A percentile compares a stretch with the other conserved stretches of the same genome.
These are phyloP conservation scores for Marmota flaviventris DNA, from an alignment of 2,113 vertebrate genomes.

Conservation along the genomic window DNA sequence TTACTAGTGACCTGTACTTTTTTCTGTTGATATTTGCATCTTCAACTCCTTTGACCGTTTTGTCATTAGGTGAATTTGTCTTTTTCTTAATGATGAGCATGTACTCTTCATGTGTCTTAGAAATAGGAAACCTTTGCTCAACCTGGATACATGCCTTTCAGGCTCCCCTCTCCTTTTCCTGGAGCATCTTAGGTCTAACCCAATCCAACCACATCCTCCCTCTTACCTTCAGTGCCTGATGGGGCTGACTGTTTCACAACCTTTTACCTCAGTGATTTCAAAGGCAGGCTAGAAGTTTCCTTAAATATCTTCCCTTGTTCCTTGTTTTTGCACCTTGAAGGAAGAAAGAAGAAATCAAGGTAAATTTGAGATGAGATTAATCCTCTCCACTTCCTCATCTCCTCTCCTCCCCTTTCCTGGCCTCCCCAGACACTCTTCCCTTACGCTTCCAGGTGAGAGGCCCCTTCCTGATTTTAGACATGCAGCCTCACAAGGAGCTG, in stretches of 20 bases:
- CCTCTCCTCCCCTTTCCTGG: background rate
- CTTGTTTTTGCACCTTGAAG: conserved; percentile 17
- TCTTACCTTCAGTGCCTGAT: conserved; percentile 91
- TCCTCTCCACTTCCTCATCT: background rate
- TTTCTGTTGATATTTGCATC: background rate
- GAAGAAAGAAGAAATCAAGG: background rate
- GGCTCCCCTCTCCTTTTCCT: background rate
- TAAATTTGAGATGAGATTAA: background rate
- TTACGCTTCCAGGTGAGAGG: background rate
- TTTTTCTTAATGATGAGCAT: background rate
- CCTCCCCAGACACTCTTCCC: background rate
- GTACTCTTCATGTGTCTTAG: background rate
- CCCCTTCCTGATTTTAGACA: background rate
- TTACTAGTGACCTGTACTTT: background rate
- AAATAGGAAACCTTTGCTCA: background rate
- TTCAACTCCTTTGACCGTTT: background rate
- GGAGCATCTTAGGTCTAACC: background rate
- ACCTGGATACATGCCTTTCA: background rate
- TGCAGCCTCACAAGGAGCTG: background rate
- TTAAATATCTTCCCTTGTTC: conserved; percentile 90
- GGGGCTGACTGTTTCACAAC: conserved; percentile 88
- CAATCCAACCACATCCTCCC: no score
- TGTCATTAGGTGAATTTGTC: background rate
- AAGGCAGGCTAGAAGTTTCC: conserved; percentile 93
- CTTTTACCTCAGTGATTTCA: conserved; percentile 90